These are phyloP conservation scores for Pseudochromis fuscus DNA, from an alignment of 2,797 vertebrate species.

Conservation along the genomic window DNA sequence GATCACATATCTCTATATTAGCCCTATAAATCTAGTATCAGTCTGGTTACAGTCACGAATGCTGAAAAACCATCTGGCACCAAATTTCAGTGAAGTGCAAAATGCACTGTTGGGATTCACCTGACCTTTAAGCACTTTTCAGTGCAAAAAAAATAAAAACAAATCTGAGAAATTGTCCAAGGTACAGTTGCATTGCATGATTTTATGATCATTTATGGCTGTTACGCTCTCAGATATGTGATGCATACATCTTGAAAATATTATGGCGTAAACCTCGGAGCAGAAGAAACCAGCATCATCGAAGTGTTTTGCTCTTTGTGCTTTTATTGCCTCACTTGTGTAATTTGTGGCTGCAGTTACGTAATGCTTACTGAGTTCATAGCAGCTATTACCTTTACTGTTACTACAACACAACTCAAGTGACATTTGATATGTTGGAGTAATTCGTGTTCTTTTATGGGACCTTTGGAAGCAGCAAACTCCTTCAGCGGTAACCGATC, in stretches of 20 bases:
- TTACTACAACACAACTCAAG: conserved; percentile 31
- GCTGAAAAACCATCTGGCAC: too few species aligned
- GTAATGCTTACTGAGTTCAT: conserved; percentile 13
- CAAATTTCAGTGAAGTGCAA: too few species aligned
- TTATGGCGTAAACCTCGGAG: background rate
- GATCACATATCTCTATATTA: too few species aligned
- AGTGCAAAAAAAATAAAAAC: too few species aligned
- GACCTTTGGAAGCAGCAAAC: conserved; percentile 24
- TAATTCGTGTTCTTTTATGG: conserved; percentile 44
- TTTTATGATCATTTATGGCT: too few species aligned
- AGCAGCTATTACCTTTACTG: conserved; percentile 50
- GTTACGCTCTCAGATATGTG: too few species aligned
- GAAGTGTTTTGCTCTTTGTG: conserved; percentile 30
- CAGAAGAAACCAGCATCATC: conserved; percentile 1
- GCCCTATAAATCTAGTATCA: too few species aligned
- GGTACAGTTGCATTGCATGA: background rate
- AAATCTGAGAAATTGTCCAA: background rate
- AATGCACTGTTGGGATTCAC: too few species aligned
- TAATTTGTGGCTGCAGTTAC: conserved; percentile 40
- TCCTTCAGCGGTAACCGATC: conserved; percentile 56
- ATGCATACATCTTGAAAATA: background rate
- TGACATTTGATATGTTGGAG: conserved; percentile 41
- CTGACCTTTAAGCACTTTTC: too few species aligned
- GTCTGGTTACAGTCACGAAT: too few species aligned
- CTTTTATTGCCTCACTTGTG: conserved; percentile 29